Percentiles rank a stretch among this genome's conserved stretches.
Conservation (phyloP, 2,113 vertebrate genomes). For the Sprattus sprattus region DNA sequence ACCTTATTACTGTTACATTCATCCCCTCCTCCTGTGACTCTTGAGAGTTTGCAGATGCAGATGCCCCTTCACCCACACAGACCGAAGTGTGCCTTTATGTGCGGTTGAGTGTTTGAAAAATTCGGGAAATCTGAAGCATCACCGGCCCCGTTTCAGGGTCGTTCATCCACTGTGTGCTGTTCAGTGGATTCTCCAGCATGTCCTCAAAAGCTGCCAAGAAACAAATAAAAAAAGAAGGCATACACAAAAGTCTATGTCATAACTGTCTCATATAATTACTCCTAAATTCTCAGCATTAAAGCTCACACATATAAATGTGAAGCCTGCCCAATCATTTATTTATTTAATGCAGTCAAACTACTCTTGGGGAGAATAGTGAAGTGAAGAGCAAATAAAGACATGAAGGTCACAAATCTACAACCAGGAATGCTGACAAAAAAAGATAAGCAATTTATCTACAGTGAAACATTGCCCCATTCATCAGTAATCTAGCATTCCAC, state of each 20-base stretch:
- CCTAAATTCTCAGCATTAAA: neutral
- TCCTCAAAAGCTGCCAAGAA: conserved; percentile 85
- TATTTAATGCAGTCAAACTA: too few relatives aligned
- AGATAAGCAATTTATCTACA: too few relatives aligned
- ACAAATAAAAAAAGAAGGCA: neutral
- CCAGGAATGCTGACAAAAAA: too few relatives aligned
- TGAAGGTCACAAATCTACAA: too few relatives aligned
- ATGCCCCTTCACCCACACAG: neutral
- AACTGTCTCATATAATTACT: neutral
- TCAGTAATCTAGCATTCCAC: too few relatives aligned
- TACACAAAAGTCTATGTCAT: neutral
- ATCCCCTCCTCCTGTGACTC: conserved; percentile 55
- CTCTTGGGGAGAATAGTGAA: too few relatives aligned
- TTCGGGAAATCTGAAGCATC: conserved; percentile 98
- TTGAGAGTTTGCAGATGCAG: neutral
- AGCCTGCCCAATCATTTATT: too few relatives aligned
- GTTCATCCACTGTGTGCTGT: conserved; percentile 99
- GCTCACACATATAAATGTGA: neutral
- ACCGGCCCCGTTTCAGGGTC: conserved; percentile 96
- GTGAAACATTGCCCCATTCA: neutral
- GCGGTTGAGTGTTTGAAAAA: conserved; percentile 99
- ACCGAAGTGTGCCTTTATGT: conserved; percentile 72
- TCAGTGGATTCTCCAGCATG: conserved; percentile 97
- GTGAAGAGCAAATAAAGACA: too few relatives aligned
- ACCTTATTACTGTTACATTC: conserved; percentile 53